Evolutionary conservation across 30 jellyfish, hydroid and myxozoan genomes (phyloP).

Genomic region (Aurelia aurita): DNA sequence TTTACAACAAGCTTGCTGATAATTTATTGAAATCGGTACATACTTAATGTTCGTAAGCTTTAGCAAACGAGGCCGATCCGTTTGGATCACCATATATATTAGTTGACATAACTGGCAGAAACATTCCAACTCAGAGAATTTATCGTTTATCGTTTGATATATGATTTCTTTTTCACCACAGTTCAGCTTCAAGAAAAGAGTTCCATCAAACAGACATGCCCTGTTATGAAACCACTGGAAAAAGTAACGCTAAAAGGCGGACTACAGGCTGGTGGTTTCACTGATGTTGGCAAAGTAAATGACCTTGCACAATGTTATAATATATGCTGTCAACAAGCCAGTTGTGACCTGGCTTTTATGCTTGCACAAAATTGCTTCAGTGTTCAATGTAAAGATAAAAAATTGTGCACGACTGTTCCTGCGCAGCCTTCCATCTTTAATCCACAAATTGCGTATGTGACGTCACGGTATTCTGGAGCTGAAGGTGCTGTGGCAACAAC

Average conservation of each 20-base stretch:
- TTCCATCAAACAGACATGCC: conserved; percentile 74
- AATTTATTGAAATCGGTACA: too few species aligned
- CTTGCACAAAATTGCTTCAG: conserved; percentile 98
- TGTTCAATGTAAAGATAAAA: conserved; percentile 94
- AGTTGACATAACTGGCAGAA: too few species aligned
- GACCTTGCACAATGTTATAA: conserved; percentile 93
- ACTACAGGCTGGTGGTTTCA: conserved; percentile 97
- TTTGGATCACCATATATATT: too few species aligned
- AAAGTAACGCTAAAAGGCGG: conserved; percentile 98
- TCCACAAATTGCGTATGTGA: conserved; percentile 94
- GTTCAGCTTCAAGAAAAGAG: conserved; percentile 88
- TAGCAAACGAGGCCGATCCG: too few species aligned
- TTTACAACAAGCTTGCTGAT: too few species aligned
- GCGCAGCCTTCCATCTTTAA: conserved; percentile 98
- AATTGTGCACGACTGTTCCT: conserved; percentile 85
- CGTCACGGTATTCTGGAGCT: conserved; percentile 56
- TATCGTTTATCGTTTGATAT: too few species aligned
- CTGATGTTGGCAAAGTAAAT: conserved; percentile 95
- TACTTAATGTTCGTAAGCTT: too few species aligned
- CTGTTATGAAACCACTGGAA: conserved; percentile 78
- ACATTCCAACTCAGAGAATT: too few species aligned
- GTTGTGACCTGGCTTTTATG: conserved; percentile 96
- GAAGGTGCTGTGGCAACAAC: conserved; percentile 52
- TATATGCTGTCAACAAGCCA: conserved; percentile 96
- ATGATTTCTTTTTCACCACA: conserved; percentile 5